Evolutionary conservation across 2,797 vertebrate genomes (phyloP), one percentile per base, ranked within the genome.

Genomic region (Benthosema pterotum): DNA sequence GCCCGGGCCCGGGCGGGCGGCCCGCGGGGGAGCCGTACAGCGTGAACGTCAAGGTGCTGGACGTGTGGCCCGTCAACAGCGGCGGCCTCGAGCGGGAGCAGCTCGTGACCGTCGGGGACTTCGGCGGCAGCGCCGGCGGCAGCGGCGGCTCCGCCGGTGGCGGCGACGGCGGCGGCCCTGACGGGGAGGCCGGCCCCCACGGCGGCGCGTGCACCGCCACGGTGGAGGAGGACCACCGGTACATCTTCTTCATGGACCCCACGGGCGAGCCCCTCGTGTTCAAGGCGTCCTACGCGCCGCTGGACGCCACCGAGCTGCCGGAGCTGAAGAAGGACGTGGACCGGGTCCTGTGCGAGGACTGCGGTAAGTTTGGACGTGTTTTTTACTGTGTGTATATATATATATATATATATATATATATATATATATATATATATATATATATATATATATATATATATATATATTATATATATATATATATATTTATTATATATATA

Each of bases 201-300:
- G n/a, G n/a, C n/a, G n/a, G n/a, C n/a, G n/a, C n/a, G 86, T 97
- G 96, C 87, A 92, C 93, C 83, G 93, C 93, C 83, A 93, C 94
- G 82, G 95, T 97, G 86, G 94, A 95, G 87, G 95, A 94, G 91
- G 95, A 96, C 93, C 95, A 95, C 91, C 94, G 94, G 90, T 98
- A 97, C 85, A 96, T 98, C 87, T 97, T 97, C 88, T 98, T 98
- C 90, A 95, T 97, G 94, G 95, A 96, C 93, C 95, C 95, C 79
- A 97, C 96, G 52, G 94, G 94, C 75, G 92, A 97, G 79, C 95
- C 95, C 60, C 85, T 94, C 65, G 94, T 97, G 68, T 98, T 95
- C 92, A 95, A 93, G 88, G 93, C 95, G 66, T 95, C 96, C 68
- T 97, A 94, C 90, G 95, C 95, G 74, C 96, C 96, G 22, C 85